phyloP scores from a whole-genome alignment of 2,797 vertebrate genomes.

The Ctenochaetus hawaiiensis region DNA sequence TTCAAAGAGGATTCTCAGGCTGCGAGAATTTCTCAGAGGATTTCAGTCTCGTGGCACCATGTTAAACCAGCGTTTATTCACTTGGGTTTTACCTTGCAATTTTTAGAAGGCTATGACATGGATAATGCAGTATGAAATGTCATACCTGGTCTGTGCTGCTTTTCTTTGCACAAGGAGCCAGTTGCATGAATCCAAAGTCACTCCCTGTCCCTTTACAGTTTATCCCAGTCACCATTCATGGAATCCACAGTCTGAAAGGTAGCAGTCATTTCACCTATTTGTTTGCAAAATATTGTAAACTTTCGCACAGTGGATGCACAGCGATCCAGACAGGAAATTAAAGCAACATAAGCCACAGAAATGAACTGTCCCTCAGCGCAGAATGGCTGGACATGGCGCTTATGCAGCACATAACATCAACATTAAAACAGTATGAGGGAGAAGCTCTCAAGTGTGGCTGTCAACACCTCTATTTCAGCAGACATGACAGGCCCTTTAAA shows the following conservation, averaged over 20 bases:
- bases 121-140: conserved; percentile 21
- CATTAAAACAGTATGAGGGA: conserved; percentile 81
- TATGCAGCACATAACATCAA: conserved; percentile 55
- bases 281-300: conserved; percentile 5
- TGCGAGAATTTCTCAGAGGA: conserved; percentile 63
- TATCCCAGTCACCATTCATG: background rate
- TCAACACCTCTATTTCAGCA: conserved; percentile 87
- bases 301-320: conserved; percentile 3
- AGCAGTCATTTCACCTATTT: conserved; percentile 5
- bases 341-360: conserved; percentile 23
- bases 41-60: conserved; percentile 47
- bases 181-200: background rate
- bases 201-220: background rate
- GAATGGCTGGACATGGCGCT: conserved; percentile 32
- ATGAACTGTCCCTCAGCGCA: conserved; percentile 12
- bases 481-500: conserved; percentile 83
- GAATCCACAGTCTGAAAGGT: conserved; percentile 5
- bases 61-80: conserved; percentile 50
- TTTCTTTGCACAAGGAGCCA: background rate
- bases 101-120: conserved; percentile 9
- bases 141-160: conserved; percentile 14
- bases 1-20: conserved; percentile 74
- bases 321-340: conserved; percentile 9
- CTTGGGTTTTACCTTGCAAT: conserved; percentile 24
- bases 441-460: conserved; percentile 84